Conservation (phyloP, 2,113 vertebrate species). For the Hippocampus abdominalis region DNA sequence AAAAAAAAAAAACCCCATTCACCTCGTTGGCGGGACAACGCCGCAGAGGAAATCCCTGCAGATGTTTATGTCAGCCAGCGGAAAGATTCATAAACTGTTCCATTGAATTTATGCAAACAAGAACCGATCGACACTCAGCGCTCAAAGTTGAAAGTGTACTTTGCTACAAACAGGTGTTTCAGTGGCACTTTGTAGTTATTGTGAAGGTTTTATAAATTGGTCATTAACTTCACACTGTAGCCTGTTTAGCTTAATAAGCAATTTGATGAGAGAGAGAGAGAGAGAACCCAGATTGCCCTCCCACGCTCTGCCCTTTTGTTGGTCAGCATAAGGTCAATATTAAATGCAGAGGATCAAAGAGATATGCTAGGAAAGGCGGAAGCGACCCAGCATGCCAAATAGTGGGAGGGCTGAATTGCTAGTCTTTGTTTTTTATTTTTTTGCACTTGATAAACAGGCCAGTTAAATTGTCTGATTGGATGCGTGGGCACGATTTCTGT, state of each 20-base stretch:
- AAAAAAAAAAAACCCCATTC: conserved; percentile 43
- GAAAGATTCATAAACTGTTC: conserved; percentile 57
- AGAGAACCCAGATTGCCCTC: background rate
- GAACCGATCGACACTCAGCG: conserved; percentile 22
- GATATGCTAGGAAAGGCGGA: background rate
- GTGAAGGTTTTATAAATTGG: background rate
- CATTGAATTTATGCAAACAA: conserved; percentile 49
- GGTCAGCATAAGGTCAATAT: background rate
- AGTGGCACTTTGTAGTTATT: background rate
- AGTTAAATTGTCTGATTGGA: no score
- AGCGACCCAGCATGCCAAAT: background rate
- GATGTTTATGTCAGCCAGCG: conserved; percentile 53
- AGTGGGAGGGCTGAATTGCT: background rate
- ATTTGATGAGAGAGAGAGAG: background rate
- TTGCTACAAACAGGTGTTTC: background rate
- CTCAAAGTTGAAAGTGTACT: background rate
- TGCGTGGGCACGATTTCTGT: no score
- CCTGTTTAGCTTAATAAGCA: background rate
- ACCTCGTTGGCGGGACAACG: conserved; percentile 44
- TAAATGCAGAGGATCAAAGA: background rate
- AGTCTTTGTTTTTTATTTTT: no score
- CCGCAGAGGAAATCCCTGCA: conserved; percentile 33
- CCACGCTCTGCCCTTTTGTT: background rate
- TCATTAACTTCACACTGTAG: background rate
- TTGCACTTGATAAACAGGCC: no score